Percentiles rank a stretch among this genome's conserved stretches.
phyloP scores from a whole-genome alignment of 2,113 vertebrate genomes.

The Engystomops pustulosus region DNA sequence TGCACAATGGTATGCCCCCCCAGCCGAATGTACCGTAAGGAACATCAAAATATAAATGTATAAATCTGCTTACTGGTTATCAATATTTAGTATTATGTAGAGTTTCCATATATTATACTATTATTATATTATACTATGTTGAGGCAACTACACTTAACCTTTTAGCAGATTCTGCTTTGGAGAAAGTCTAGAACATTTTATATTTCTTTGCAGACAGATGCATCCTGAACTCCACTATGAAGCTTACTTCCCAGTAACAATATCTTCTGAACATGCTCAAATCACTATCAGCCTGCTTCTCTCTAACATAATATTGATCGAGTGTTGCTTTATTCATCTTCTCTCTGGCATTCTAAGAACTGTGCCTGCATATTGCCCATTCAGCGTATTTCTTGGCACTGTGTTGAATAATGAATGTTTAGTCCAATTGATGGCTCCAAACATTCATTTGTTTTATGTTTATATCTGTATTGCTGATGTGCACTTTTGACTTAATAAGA shows the following conservation, averaged over 20 bases:
- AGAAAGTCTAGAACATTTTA: no score
- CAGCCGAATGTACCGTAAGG: no score
- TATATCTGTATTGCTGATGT: not conserved
- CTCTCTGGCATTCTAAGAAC: slow-evolving; percentile 26
- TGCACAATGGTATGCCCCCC: no score
- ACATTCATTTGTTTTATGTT: slow-evolving; percentile 10
- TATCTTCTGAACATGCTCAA: not conserved
- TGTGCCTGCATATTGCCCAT: not conserved
- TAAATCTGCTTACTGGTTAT: no score
- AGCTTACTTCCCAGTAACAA: not conserved
- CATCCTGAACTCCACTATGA: no score
- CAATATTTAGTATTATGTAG: no score
- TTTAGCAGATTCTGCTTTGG: no score
- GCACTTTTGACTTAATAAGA: slow-evolving; percentile 5
- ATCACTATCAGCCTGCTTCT: not conserved
- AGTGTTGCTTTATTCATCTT: slow-evolving; percentile 9
- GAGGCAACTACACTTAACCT: no score
- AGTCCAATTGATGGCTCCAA: not conserved
- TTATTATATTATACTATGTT: no score
- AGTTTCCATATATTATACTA: no score
- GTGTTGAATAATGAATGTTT: slow-evolving; percentile 28
- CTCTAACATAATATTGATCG: slow-evolving; percentile 21
- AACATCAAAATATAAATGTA: no score
- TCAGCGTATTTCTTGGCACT: not conserved
- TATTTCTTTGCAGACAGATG: no score